A percentile compares a stretch with the other conserved stretches of the same genome.
Conservation (phyloP, 2,113 vertebrate species). For the Anhinga rufa region DNA sequence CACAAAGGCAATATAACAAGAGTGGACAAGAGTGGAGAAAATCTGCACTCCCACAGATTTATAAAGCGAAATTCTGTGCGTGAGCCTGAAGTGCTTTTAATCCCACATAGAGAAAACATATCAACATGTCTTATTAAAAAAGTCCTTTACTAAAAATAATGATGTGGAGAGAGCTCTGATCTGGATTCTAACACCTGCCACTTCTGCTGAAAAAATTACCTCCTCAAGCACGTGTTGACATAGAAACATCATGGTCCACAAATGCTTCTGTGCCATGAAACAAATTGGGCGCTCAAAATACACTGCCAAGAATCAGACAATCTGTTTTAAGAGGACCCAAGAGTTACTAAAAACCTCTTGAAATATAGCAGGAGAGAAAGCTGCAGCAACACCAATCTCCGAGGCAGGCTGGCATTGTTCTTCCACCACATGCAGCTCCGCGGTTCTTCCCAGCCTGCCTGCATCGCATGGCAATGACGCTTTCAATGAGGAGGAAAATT, state of each 20-base stretch:
- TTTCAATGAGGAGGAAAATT: neutral
- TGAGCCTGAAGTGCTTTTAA: constrained; percentile 53
- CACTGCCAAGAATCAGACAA: constrained; percentile 41
- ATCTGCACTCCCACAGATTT: constrained; percentile 49
- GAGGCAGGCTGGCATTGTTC: neutral
- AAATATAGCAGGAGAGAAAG: constrained; percentile 27
- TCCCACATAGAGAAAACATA: constrained; percentile 37
- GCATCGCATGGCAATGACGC: neutral
- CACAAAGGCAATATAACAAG: constrained; percentile 58
- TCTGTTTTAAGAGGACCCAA: constrained; percentile 41
- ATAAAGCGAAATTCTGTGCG: neutral
- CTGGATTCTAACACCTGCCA: constrained; percentile 34
- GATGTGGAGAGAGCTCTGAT: constrained; percentile 26
- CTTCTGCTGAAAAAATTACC: constrained; percentile 16
- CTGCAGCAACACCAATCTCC: neutral
- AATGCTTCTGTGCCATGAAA: constrained; percentile 36
- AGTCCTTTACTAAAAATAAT: constrained; percentile 45
- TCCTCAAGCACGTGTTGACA: constrained; percentile 42
- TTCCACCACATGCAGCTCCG: neutral
- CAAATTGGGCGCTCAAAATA: constrained; percentile 39
- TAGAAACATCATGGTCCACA: constrained; percentile 52
- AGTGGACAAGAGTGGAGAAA: constrained; percentile 53
- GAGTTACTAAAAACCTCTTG: constrained; percentile 43
- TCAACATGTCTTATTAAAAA: constrained; percentile 43
- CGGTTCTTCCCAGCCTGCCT: neutral